Evolutionary conservation across 2,113 vertebrate genomes (phyloP).

Genomic region (Xiphias gladius): DNA sequence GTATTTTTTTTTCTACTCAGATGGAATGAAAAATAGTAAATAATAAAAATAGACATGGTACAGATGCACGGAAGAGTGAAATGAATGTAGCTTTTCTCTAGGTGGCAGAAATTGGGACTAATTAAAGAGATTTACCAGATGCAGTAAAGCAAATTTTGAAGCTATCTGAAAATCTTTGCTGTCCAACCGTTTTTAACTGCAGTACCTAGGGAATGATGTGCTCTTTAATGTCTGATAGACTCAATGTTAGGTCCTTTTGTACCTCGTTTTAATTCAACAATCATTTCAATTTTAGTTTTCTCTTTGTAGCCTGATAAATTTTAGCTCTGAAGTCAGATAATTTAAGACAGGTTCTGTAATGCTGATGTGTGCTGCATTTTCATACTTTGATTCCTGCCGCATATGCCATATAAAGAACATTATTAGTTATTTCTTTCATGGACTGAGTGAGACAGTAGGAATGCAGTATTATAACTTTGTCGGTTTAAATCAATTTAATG

Average conservation of each 20-base stretch:
- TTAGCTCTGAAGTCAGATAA: conserved; percentile 57
- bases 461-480: neutral
- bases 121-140: neutral
- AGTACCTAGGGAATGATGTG: conserved; percentile 5
- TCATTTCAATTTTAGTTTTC: conserved; percentile 49
- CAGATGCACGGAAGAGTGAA: conserved; percentile 2
- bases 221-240: conserved; percentile 53
- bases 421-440: neutral
- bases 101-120: neutral
- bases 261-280: conserved; percentile 53
- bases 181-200: conserved; percentile 20
- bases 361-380: conserved; percentile 32
- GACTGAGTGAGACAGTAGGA: neutral
- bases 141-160: conserved; percentile 22
- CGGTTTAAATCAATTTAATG: neutral
- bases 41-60: neutral
- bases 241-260: conserved; percentile 40
- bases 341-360: conserved; percentile 29
- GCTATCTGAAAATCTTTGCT: conserved; percentile 40
- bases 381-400: conserved; percentile 44
- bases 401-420: conserved; percentile 10
- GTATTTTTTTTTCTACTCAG: conserved; percentile 22
- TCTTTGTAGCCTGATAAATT: conserved; percentile 57
- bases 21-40: neutral
- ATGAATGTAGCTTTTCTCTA: neutral